phyloP scores from a whole-genome alignment of 2,888 invertebrate genomes.

The Drosophila mettleri region DNA sequence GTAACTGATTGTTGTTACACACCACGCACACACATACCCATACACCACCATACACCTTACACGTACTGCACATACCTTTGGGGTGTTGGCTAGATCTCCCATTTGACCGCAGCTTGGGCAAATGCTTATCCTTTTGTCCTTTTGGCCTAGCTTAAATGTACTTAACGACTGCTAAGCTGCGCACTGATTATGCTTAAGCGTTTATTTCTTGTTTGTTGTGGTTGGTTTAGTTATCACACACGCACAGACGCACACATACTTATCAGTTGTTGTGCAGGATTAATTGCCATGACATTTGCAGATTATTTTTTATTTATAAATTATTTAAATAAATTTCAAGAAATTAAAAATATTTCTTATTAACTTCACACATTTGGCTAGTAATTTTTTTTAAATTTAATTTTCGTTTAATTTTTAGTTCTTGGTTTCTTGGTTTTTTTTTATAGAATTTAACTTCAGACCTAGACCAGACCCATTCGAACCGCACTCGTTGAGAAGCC shows the following conservation, averaged over 20 bases:
- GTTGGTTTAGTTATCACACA: conserved; percentile 60
- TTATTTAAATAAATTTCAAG: not conserved
- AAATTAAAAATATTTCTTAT: not conserved
- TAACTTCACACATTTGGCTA: not conserved
- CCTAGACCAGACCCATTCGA: conserved; percentile 28
- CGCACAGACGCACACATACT: conserved; percentile 17
- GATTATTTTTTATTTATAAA: not conserved
- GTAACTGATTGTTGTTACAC: conserved; percentile 33
- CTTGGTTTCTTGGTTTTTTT: not conserved
- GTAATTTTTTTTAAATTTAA: not conserved
- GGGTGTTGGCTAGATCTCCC: conserved; percentile 20
- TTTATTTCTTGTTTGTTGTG: conserved; percentile 26
- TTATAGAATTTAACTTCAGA: not conserved
- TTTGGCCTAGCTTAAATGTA: conserved; percentile 63
- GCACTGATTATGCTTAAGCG: conserved; percentile 69
- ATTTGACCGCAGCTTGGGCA: conserved; percentile 51
- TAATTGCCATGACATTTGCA: conserved; percentile 53
- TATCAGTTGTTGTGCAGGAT: conserved; percentile 41
- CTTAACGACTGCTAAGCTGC: conserved; percentile 73
- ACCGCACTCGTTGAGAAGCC: conserved; percentile 67
- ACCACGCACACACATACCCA: conserved; percentile 1
- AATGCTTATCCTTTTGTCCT: conserved; percentile 54
- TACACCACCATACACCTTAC: not conserved
- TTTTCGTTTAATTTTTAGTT: not conserved
- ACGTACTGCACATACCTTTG: conserved; percentile 31